phyloP scores from a whole-genome alignment of 2,113 vertebrate genomes.

The Podarcis cretensis region DNA sequence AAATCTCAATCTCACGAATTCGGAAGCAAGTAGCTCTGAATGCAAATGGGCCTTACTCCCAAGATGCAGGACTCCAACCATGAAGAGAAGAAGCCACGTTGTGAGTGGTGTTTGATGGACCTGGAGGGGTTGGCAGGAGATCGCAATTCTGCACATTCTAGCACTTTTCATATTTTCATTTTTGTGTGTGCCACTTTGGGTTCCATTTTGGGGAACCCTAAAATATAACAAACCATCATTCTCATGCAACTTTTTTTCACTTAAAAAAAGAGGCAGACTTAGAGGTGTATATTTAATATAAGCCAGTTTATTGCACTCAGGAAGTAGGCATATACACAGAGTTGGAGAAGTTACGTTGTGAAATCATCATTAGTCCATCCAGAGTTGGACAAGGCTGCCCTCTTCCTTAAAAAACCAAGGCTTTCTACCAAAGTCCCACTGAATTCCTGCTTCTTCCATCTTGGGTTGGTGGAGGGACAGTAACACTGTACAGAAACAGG shows the following conservation, averaged over 20 bases:
- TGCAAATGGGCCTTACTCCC: too few relatives aligned
- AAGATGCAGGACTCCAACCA: too few relatives aligned
- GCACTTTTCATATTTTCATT: too few relatives aligned
- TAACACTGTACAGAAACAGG: not conserved
- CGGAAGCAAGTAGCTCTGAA: too few relatives aligned
- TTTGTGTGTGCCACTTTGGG: too few relatives aligned
- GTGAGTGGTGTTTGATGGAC: too few relatives aligned
- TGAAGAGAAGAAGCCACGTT: too few relatives aligned
- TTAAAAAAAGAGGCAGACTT: not conserved
- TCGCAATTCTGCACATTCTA: too few relatives aligned
- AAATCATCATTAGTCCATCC: not conserved
- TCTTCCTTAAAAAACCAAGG: not conserved
- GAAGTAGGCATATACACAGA: not conserved
- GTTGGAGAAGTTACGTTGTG: not conserved
- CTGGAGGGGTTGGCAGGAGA: too few relatives aligned
- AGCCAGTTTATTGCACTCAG: constrained; percentile 23
- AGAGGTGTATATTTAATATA: constrained; percentile 15
- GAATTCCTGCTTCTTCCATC: not conserved
- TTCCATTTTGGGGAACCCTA: too few relatives aligned
- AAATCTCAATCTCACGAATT: too few relatives aligned
- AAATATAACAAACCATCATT: not conserved
- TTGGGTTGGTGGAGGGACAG: not conserved
- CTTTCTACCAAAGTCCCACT: not conserved
- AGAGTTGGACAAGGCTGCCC: not conserved
- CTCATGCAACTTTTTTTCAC: not conserved